A percentile compares a stretch with the other conserved stretches of the same genome.
phyloP scores from a whole-genome alignment of 1,140 invertebrate species.

The Ceratitis capitata region DNA sequence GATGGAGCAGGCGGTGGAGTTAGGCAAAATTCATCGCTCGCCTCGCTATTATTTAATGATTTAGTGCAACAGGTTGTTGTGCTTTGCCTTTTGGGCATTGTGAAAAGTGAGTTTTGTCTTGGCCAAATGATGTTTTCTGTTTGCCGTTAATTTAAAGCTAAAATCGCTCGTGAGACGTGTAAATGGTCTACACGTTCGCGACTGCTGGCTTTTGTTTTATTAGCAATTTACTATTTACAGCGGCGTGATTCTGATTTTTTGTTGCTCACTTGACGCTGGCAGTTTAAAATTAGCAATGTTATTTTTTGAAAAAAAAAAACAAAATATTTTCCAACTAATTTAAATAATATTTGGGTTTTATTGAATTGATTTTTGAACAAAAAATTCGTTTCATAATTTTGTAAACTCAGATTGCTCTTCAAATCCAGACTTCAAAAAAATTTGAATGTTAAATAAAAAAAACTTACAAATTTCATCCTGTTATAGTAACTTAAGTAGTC shows the following conservation, averaged over 20 bases:
- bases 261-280: no score
- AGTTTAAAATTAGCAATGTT: no score
- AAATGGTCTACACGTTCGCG: conserved; percentile 32
- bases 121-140: conserved; percentile 31
- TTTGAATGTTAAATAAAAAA: no score
- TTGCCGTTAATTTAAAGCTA: neutral
- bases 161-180: conserved; percentile 36
- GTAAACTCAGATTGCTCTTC: no score
- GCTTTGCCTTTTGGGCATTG: neutral
- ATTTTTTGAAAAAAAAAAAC: no score
- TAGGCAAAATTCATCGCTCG: neutral
- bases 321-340: no score
- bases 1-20: neutral
- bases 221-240: neutral
- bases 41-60: conserved; percentile 33
- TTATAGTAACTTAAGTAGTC: no score
- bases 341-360: no score
- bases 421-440: no score
- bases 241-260: neutral
- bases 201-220: conserved; percentile 33
- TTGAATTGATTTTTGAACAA: no score
- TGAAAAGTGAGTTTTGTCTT: conserved; percentile 14
- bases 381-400: no score
- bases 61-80: conserved; percentile 23
- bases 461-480: no score